Evolutionary conservation across 2,888 invertebrate species (phyloP).

Genomic region (Dryadula phaetusa): DNA sequence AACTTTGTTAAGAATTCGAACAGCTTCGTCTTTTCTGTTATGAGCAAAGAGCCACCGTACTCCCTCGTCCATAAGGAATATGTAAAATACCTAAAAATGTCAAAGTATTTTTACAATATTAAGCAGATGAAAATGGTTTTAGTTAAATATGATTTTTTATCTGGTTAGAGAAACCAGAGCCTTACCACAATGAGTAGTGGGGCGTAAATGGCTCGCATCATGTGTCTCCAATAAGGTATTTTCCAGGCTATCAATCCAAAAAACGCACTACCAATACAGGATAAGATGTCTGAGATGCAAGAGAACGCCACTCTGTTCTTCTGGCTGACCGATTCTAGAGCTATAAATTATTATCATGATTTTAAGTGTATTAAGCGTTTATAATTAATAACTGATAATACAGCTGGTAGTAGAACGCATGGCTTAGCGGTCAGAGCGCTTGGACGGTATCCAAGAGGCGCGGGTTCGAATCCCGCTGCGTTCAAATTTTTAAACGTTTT

Average conservation of each 20-base stretch:
- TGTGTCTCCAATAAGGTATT: conserved; percentile 88
- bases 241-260: conserved; percentile 89
- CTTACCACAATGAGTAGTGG: conserved; percentile 86
- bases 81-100: conserved; percentile 80
- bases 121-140: background rate
- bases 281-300: conserved; percentile 69
- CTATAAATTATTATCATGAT: conserved; percentile 54
- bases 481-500: no score
- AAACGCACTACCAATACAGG: conserved; percentile 86
- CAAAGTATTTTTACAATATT: background rate
- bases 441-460: no score
- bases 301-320: conserved; percentile 74
- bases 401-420: no score
- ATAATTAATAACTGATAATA: background rate
- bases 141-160: background rate
- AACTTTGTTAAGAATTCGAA: conserved; percentile 85
- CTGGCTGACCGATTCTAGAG: conserved; percentile 73
- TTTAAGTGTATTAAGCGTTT: background rate
- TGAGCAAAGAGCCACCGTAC: conserved; percentile 92
- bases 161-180: no score
- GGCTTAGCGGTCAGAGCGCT: no score
- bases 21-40: conserved; percentile 87
- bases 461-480: no score
- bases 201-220: conserved; percentile 88
- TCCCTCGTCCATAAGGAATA: conserved; percentile 90